Conservation (phyloP, 2,797 vertebrate genomes). For the Coendou prehensilis region DNA sequence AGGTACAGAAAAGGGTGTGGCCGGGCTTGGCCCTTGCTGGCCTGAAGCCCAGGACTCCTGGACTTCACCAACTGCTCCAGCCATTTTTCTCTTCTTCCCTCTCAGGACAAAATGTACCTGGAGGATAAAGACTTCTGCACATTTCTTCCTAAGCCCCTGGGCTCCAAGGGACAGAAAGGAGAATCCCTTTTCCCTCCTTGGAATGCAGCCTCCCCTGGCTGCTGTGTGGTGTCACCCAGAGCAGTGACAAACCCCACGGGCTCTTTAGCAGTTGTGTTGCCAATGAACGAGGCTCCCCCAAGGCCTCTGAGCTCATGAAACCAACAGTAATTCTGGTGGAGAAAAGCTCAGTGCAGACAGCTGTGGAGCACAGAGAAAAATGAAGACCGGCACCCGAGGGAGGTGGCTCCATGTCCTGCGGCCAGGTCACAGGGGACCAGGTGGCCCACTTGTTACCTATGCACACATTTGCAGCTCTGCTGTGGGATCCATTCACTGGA, state of each 20-base stretch:
- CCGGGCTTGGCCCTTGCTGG: too few relatives aligned
- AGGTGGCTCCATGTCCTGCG: not conserved
- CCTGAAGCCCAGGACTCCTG: too few relatives aligned
- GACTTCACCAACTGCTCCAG: too few relatives aligned
- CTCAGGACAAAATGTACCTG: too few relatives aligned
- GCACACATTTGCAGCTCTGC: not conserved
- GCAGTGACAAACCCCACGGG: not conserved
- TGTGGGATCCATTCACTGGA: not conserved
- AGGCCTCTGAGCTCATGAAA: slow-evolving; percentile 68
- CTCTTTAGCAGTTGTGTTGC: not conserved
- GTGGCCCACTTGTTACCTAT: not conserved
- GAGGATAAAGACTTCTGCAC: too few relatives aligned
- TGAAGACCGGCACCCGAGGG: not conserved
- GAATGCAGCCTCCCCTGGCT: not conserved
- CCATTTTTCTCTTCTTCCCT: too few relatives aligned
- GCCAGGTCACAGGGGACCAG: not conserved
- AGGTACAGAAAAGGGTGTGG: too few relatives aligned
- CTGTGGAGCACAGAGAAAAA: not conserved
- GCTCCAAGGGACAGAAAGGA: too few relatives aligned
- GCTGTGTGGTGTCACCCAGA: not conserved
- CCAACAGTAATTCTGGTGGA: slow-evolving; percentile 64
- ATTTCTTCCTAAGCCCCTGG: too few relatives aligned
- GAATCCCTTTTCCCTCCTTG: too few relatives aligned
- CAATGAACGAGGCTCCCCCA: not conserved
- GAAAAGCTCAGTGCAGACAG: not conserved